Evolutionary conservation across 2,888 invertebrate genomes (phyloP).

Genomic region (Lasioglossum marginatum): DNA sequence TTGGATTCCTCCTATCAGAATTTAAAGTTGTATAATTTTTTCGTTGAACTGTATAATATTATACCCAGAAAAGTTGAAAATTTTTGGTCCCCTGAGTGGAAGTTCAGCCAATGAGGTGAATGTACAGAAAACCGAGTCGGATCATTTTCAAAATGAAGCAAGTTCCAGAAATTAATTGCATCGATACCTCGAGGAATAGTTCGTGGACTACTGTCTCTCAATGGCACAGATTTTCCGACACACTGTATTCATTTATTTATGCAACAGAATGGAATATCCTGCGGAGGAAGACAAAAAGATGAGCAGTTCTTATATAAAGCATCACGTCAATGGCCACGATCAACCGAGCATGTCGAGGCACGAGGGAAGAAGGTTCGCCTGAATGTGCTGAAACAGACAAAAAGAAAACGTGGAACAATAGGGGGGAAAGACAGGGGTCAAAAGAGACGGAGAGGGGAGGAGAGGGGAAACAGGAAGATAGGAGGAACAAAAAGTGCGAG

Average conservation of each 20-base stretch:
- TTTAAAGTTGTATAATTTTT: no score
- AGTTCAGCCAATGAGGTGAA: no score
- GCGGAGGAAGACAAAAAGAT: neutral
- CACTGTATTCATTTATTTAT: neutral
- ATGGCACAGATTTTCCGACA: neutral
- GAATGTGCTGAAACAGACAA: constrained; percentile 33
- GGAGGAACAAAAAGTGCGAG: constrained; percentile 28
- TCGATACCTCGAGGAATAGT: neutral
- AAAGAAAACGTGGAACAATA: constrained; percentile 27
- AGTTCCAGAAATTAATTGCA: neutral
- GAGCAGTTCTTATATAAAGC: constrained; percentile 23
- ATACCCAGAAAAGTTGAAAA: no score
- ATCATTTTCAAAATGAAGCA: neutral
- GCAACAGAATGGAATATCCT: constrained; percentile 13
- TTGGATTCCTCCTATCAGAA: no score
- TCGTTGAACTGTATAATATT: no score
- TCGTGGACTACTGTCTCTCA: neutral
- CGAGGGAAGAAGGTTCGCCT: neutral
- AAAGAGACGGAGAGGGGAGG: neutral
- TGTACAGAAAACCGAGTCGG: neutral
- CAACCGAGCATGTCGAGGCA: constrained; percentile 26
- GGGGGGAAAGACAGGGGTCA: neutral
- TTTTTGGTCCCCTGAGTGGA: no score
- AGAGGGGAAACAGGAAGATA: neutral
- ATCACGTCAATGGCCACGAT: constrained; percentile 33